Base-by-base conservation (phyloP, 2,113 vertebrate species). In the Sminthopsis crassicaudata region DNA sequence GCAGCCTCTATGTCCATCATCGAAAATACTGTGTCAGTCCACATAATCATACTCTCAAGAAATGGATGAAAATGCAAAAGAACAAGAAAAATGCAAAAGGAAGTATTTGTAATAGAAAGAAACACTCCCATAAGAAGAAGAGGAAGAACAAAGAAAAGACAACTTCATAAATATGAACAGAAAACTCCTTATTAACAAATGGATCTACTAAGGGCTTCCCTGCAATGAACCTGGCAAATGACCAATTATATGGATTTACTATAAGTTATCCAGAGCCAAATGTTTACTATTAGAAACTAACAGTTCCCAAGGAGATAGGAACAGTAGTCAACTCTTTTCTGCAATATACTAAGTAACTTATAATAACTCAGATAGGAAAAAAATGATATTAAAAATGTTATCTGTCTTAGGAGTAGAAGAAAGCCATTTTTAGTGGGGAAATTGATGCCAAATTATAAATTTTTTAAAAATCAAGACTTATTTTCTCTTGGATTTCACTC, bases 11-110 rank as follows among this genome's bases (percentile, higher is more conserved):
- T 10, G 0, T 98, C 48, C 96, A 93, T 96, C 95, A 36, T 92
- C 98, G 95, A 96, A 98, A 98, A 92, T 88, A 98, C 92, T 99
- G 98, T 89, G 96, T 97, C 94, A 98, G 98, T 89, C 97, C 98
- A 0, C n/a, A 11, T 55, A 98, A 97, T 19, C 98, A 9, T 51
- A 91, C 89, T 90, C 7, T 98, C 46, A 97, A 96, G 94, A 98
- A 93, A 57, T 98, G 98, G 96, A 98, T 99, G 97, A 97, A 97
- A 96, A 96, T 46, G n/a, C 96, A 96, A 11, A 95, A 92, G n/a
- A 93, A 93, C 53, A 98, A 95, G 96, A 93, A 91, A 93, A 91
- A 91, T 2, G 46, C 51, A 24, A 95, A 92, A 90, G 1, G 89
- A 51, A 95, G 84, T 10, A 3, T 0, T 25, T 98, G 94, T n/a